Base-by-base conservation (phyloP, 1,140 invertebrate species). In the Batillaria attramentaria region DNA sequence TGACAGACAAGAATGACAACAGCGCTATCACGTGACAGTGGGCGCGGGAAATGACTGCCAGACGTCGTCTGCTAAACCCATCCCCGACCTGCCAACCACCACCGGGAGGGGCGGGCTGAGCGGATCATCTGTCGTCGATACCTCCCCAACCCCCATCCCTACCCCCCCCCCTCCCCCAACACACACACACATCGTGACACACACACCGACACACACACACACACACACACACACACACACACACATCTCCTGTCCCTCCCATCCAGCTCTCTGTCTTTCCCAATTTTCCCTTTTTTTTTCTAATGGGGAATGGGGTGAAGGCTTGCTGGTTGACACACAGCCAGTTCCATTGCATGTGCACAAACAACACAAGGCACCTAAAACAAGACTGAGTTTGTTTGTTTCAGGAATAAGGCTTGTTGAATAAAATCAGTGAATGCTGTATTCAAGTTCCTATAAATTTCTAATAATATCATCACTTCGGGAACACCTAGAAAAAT, bases 1-100 rank as follows among this genome's bases (percentile, higher is more conserved):
- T 72, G 70, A 72, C 70, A 72, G 70, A 46, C 70, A 46, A 72
- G 70, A 72, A 72, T 72, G 70, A 72, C 70, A 72, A 72, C 70
- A 72, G n/a, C 39, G 28, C 70, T 72, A 72, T 72, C 70, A 72
- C 70, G 70, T 72, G 70, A 72, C 70, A 20, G 41, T 24, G 28
- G 33, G 70, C 41, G 43, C 24, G 70, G 70, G 70, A 72, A 72
- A 18, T 39, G 2, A 70, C 37, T 70, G 68, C 68, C 68, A 70
- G 4, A 4, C 57, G 8, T 6, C 31, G 35, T 70, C 68, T 70
- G 68, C 39, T 37, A 70, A 70, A 70, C 31, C 68, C 68, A 70
- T 70, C 68, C 37, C 24, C 41, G 35, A 4, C 37, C 68, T 70
- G 68, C 68, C 68, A 70, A n/a, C 31, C 20, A 20, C 65, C 57